Evolutionary conservation across 2,888 invertebrate species (phyloP), one percentile per base, ranked within the genome.

Genomic region (Scaeva pyrastri): DNA sequence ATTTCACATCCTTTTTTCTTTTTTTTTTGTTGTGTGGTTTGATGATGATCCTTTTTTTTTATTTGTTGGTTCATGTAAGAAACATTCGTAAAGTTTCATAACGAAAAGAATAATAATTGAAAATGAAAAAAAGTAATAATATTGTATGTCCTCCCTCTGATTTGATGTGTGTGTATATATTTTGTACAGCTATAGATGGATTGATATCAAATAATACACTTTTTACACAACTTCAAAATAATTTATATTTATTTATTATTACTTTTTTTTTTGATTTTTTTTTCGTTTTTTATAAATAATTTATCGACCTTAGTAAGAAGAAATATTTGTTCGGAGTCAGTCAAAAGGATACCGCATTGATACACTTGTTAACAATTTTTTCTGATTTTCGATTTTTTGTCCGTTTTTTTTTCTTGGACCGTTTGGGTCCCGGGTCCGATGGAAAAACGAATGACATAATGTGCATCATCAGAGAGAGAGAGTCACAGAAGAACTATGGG

Each of bases 201-300:
- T 70, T 39, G 68, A 48, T 60, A 71, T 66, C 36, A 19, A 31
- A 23, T 16, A 66, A 31, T 64, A 50, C 58, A 80, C 71, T 58
- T 66, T 50, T 60, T 66, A 66, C 70, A 55, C 73, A 79, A 41
- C 41, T 41, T 68, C 50, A 36, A 80, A 78, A 76, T 50, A 66
- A 76, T 80, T 72, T 58, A 72, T 73, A 77, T 84, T 52, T 52
- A 52, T 52, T 52, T 52, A 52, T 52, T 52, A 66, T 52, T 23
- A 66, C 39, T 21, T 55, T 45, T 43, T 26, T 60, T 64, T 88
- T 79, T 87, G 74, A 45, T 64, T 88, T 82, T 87, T 74, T 31
- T 23, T 19, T 21, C 45, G 23, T 16, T 73, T 71, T 88, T 88
- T 86, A 89, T 89, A 89, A 89, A 89, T 89, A 79, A 89, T 89